phyloP scores from a whole-genome alignment of 1,140 invertebrate genomes.

The Dinothrombium tinctorium region DNA sequence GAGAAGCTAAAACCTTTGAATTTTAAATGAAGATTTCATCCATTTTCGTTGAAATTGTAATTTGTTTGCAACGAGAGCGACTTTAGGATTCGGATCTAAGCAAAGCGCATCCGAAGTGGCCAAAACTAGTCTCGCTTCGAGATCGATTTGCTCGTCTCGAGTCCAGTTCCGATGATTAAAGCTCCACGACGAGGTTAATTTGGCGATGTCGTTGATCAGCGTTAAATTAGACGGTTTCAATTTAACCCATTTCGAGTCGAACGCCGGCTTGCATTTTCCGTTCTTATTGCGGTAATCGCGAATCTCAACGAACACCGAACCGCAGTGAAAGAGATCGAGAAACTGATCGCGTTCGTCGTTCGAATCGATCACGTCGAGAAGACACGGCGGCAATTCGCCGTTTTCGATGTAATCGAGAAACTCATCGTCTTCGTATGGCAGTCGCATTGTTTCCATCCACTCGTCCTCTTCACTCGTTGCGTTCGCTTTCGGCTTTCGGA shows the following conservation, averaged over 20 bases:
- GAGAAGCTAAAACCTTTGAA: not conserved
- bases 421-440: constrained; percentile 27
- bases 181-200: constrained; percentile 27
- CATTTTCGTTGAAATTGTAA: constrained; percentile 44
- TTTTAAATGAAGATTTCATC: constrained; percentile 23
- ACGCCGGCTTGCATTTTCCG: constrained; percentile 16
- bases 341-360: constrained; percentile 20
- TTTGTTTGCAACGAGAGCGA: constrained; percentile 42
- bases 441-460: constrained; percentile 24
- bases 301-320: constrained; percentile 72
- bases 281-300: constrained; percentile 49
- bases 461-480: no score
- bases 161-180: constrained; percentile 40
- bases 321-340: constrained; percentile 68
- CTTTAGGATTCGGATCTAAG: constrained; percentile 54
- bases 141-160: constrained; percentile 43
- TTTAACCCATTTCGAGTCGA: constrained; percentile 40
- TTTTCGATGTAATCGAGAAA: constrained; percentile 23
- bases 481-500: no score
- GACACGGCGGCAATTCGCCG: constrained; percentile 46
- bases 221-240: constrained; percentile 63
- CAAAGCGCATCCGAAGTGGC: constrained; percentile 60
- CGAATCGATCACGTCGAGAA: constrained; percentile 56
- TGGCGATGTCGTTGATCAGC: constrained; percentile 43
- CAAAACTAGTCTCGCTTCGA: constrained; percentile 48